phyloP scores from a whole-genome alignment of 1,140 invertebrate genomes.

The Trinorchestia longiramus region DNA sequence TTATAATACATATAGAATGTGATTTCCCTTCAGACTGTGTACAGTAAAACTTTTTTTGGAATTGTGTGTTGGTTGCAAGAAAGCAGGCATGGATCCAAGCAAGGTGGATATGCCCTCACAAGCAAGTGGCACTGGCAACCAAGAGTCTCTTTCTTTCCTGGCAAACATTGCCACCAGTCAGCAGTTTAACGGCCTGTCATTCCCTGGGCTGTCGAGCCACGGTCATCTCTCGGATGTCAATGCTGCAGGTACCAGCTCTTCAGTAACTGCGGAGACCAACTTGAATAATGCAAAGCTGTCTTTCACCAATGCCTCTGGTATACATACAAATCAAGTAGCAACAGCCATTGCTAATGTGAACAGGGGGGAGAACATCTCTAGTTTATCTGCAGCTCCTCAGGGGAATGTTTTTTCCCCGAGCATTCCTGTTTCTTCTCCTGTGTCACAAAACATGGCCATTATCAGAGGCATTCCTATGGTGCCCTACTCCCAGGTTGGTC shows the following conservation, averaged over 20 bases:
- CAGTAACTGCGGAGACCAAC: neutral
- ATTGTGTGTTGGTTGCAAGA: neutral
- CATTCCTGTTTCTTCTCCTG: neutral
- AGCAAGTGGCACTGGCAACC: neutral
- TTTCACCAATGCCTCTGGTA: neutral
- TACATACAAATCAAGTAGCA: neutral
- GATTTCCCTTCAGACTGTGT: neutral
- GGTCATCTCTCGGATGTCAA: neutral
- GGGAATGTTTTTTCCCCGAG: neutral
- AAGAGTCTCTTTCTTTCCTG: slow-evolving; percentile 38
- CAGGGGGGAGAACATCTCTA: neutral
- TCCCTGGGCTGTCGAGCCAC: neutral
- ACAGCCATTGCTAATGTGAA: neutral
- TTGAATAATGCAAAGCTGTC: neutral
- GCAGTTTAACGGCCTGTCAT: neutral
- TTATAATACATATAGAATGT: too few relatives aligned
- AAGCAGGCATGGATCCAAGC: neutral
- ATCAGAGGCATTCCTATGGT: neutral
- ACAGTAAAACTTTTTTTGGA: neutral
- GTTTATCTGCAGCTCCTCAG: neutral
- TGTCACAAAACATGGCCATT: slow-evolving; percentile 5
- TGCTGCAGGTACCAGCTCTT: neutral
- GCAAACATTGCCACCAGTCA: slow-evolving; percentile 32
- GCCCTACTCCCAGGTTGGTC: neutral
- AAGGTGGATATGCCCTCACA: neutral